phyloP scores from a whole-genome alignment of 2,888 invertebrate species.

The Chymomyza fuscimana region DNA sequence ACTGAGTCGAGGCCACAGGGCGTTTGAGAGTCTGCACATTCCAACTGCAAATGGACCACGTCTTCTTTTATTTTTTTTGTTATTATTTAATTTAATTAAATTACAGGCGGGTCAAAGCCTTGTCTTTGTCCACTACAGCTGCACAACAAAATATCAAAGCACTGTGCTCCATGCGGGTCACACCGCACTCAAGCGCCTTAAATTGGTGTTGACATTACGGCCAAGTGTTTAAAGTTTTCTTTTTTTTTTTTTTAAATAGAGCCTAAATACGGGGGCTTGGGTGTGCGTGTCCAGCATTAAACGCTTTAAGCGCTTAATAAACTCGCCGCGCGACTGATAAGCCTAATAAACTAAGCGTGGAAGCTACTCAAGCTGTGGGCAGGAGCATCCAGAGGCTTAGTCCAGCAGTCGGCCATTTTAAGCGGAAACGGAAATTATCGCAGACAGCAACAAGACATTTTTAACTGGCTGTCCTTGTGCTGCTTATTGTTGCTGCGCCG shows the following conservation, averaged over 20 bases:
- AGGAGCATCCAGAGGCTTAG: constrained; percentile 34
- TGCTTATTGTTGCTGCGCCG: neutral
- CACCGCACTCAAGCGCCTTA: neutral
- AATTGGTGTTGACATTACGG: constrained; percentile 10
- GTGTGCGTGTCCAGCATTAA: constrained; percentile 27
- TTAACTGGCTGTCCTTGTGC: neutral
- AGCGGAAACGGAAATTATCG: constrained; percentile 68
- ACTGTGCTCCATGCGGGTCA: neutral
- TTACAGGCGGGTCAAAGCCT: constrained; percentile 29
- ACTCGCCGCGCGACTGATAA: constrained; percentile 44
- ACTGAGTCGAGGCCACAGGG: too few relatives aligned
- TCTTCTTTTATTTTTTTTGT: constrained; percentile 2
- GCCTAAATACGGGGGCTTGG: neutral
- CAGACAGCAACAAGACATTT: constrained; percentile 35
- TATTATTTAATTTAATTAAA: constrained; percentile 47
- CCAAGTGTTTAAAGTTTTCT: constrained; percentile 14
- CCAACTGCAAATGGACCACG: too few relatives aligned
- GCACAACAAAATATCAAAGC: neutral
- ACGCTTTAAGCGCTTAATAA: constrained; percentile 55
- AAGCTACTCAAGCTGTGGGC: constrained; percentile 11
- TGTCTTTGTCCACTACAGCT: neutral
- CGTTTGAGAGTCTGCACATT: neutral
- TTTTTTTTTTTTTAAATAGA: too few relatives aligned
- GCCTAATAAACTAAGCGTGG: constrained; percentile 58
- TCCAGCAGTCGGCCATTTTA: constrained; percentile 37